Percentiles rank a stretch among this genome's conserved stretches.
Conservation (phyloP, 2,888 invertebrate species). For the Drosophila nigricruria region DNA sequence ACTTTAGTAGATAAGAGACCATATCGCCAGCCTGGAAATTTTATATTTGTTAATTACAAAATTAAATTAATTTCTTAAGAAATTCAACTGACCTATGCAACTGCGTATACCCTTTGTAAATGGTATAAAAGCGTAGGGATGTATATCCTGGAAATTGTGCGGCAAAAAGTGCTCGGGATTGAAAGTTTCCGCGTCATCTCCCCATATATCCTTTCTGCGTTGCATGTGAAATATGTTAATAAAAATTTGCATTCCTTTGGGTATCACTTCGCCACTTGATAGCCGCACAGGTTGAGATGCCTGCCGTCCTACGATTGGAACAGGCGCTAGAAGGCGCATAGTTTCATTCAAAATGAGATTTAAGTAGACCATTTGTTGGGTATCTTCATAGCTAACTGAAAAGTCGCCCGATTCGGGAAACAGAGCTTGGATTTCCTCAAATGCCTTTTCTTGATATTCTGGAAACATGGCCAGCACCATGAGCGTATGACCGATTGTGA, state of each 20-base stretch:
- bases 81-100: conserved; percentile 8
- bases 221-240: conserved; percentile 29
- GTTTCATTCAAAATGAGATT: conserved; percentile 19
- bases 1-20: conserved; percentile 16
- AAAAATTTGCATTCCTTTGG: conserved; percentile 3
- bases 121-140: conserved; percentile 16
- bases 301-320: conserved; percentile 15
- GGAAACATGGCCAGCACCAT: conserved; percentile 31
- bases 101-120: conserved; percentile 22
- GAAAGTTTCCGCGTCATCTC: conserved; percentile 15
- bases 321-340: conserved; percentile 20
- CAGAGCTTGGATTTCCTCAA: conserved; percentile 13
- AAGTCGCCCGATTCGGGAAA: conserved; percentile 14
- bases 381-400: conserved; percentile 9
- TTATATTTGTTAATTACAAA: background rate
- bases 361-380: conserved; percentile 17
- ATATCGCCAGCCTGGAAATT: conserved; percentile 21
- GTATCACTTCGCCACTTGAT: conserved; percentile 11
- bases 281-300: conserved; percentile 5
- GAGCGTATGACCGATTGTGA: conserved; percentile 1
- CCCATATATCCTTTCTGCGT: conserved; percentile 26
- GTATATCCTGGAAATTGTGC: conserved; percentile 13
- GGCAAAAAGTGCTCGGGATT: conserved; percentile 24
- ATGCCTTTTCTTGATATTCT: conserved; percentile 17
- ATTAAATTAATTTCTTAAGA: background rate